A percentile compares a stretch with the other conserved stretches of the same genome.
Evolutionary conservation across 2,888 invertebrate genomes (phyloP).

Genomic region (Athalia cordata): DNA sequence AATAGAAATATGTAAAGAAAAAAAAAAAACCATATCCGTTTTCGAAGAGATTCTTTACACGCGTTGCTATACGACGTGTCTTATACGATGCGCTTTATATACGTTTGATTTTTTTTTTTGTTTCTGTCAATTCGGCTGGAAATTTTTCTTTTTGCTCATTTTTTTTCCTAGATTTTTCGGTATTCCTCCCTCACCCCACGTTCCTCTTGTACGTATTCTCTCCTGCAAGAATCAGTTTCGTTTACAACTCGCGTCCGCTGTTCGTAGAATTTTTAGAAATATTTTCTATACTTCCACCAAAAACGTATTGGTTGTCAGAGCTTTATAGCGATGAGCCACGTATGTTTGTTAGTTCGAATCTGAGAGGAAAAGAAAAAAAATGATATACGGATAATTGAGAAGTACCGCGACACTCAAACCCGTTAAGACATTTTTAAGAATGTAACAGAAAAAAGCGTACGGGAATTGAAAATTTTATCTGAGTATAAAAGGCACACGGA

Average conservation of each 20-base stretch:
- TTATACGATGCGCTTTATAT: no score
- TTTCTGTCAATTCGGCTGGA: no score
- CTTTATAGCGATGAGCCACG: not conserved
- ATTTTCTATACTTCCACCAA: not conserved
- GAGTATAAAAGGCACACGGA: no score
- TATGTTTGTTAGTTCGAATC: not conserved
- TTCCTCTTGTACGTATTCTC: not conserved
- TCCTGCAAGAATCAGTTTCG: constrained; percentile 17
- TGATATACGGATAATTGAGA: not conserved
- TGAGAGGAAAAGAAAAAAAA: not conserved
- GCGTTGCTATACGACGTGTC: no score
- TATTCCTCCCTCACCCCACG: not conserved
- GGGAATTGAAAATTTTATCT: no score
- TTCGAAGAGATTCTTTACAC: no score
- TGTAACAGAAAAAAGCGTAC: no score
- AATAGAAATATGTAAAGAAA: no score
- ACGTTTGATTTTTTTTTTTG: not conserved
- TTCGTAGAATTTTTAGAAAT: constrained; percentile 22
- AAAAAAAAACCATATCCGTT: no score
- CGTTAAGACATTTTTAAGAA: no score
- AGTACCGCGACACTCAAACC: no score
- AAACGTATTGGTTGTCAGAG: not conserved
- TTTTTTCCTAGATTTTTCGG: not conserved
- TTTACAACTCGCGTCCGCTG: constrained; percentile 40
- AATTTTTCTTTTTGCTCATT: not conserved